These are phyloP conservation scores for Clarias laeviceps DNA, from an alignment of 2,797 vertebrate genomes.

Conservation along the genomic window DNA sequence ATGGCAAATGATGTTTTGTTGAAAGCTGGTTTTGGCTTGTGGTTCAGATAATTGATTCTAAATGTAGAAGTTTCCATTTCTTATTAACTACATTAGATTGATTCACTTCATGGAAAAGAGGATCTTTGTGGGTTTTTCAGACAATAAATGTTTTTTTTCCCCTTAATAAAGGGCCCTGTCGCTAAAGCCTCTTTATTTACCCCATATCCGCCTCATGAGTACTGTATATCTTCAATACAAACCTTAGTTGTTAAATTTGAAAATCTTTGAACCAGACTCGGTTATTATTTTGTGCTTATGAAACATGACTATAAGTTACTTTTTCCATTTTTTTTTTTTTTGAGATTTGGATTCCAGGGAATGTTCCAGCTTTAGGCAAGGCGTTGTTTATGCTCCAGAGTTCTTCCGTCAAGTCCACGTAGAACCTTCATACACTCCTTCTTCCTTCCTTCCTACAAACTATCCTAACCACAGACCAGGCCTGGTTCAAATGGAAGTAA, in stretches of 20 bases:
- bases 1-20: conserved; percentile 2
- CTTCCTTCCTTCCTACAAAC: conserved; percentile 38
- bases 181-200: neutral
- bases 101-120: neutral
- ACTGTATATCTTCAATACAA: neutral
- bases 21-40: neutral
- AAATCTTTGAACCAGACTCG: neutral
- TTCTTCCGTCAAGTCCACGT: conserved; percentile 18
- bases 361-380: conserved; percentile 1
- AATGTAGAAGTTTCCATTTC: neutral
- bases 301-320: no score
- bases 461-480: conserved; percentile 41
- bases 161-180: neutral
- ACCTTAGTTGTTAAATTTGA: neutral
- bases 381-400: conserved; percentile 9
- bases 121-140: neutral
- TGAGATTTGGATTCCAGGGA: neutral
- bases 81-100: neutral
- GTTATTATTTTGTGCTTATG: conserved; percentile 4
- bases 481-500: conserved; percentile 37
- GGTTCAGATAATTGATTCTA: neutral
- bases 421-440: conserved; percentile 22
- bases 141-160: neutral
- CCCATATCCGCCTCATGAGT: neutral
- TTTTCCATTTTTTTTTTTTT: neutral